Percentiles rank a stretch among this genome's conserved stretches.
These are phyloP conservation scores for Trematomus bernacchii DNA, from an alignment of 2,797 vertebrate genomes.

Conservation along the genomic window DNA sequence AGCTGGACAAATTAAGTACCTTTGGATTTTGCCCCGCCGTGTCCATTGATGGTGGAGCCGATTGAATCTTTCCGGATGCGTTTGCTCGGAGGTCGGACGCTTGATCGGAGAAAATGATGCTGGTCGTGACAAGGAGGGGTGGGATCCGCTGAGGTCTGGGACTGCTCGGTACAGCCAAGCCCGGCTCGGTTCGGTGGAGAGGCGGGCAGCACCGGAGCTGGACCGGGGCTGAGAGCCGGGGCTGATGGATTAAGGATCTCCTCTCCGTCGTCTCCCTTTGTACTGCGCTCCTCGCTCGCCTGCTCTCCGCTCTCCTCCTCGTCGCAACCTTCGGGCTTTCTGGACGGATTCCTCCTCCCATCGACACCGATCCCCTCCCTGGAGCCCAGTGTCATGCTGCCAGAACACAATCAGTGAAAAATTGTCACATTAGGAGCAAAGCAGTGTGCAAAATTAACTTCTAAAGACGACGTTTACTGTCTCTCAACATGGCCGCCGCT, in stretches of 20 bases:
- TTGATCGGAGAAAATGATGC: slow-evolving; percentile 99
- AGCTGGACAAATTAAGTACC: slow-evolving; percentile 83
- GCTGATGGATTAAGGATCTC: slow-evolving; percentile 86
- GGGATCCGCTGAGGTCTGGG: slow-evolving; percentile 73
- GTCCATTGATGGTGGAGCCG: slow-evolving; percentile 88
- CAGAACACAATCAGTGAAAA: slow-evolving; percentile 71
- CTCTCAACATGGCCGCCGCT: slow-evolving; percentile 99
- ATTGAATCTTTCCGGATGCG: slow-evolving; percentile 95
- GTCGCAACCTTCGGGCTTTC: slow-evolving; percentile 92
- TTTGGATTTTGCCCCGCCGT: slow-evolving; percentile 90
- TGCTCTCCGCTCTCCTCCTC: slow-evolving; percentile 91
- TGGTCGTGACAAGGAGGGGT: slow-evolving; percentile 92
- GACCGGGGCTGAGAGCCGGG: slow-evolving; percentile 79
- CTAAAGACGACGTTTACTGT: slow-evolving; percentile 87
- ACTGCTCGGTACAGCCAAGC: slow-evolving; percentile 66
- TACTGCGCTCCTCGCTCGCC: slow-evolving; percentile 93
- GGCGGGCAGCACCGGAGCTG: slow-evolving; percentile 80
- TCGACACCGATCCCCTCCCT: slow-evolving; percentile 92
- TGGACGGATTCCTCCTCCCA: slow-evolving; percentile 91
- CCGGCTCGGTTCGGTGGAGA: slow-evolving; percentile 78
- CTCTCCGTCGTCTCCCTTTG: slow-evolving; percentile 93
- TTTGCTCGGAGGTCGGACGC: slow-evolving; percentile 98
- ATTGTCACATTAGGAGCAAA: slow-evolving; percentile 71
- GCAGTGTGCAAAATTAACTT: slow-evolving; percentile 85
- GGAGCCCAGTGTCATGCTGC: slow-evolving; percentile 98